Conservation (phyloP, 92 coral and sea anemone genomes). For the Epizoanthus rinbou region DNA sequence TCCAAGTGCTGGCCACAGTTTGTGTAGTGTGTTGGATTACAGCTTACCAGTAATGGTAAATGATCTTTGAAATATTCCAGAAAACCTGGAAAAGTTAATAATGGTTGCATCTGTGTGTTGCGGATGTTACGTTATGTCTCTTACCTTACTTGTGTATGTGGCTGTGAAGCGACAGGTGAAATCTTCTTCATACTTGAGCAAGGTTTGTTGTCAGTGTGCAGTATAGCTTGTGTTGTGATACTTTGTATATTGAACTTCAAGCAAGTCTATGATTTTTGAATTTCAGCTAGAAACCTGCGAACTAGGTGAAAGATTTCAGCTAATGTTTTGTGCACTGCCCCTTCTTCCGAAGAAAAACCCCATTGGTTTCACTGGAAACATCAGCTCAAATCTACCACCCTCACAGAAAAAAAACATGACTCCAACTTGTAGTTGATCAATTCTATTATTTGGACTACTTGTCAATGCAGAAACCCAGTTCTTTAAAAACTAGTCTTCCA, state of each 20-base stretch:
- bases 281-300: no score
- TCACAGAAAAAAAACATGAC: no score
- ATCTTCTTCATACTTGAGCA: background rate
- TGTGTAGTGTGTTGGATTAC: background rate
- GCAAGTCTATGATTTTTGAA: background rate
- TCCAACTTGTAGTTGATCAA: no score
- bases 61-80: background rate
- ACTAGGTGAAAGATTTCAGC: no score
- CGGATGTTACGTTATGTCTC: no score
- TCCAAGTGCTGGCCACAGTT: background rate
- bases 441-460: no score
- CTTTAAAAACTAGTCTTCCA: no score
- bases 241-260: background rate
- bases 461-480: no score
- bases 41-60: background rate
- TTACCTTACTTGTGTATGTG: background rate
- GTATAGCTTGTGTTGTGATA: background rate
- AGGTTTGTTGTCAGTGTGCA: conserved; percentile 1
- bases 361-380: no score
- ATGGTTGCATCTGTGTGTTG: background rate
- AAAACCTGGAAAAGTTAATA: background rate
- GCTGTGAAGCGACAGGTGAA: conserved; percentile 3
- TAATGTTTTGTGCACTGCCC: no score
- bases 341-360: no score
- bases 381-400: no score